These are phyloP conservation scores for Phenganax subtilis DNA, from an alignment of 92 coral and sea anemone genomes.

Conservation along the genomic window DNA sequence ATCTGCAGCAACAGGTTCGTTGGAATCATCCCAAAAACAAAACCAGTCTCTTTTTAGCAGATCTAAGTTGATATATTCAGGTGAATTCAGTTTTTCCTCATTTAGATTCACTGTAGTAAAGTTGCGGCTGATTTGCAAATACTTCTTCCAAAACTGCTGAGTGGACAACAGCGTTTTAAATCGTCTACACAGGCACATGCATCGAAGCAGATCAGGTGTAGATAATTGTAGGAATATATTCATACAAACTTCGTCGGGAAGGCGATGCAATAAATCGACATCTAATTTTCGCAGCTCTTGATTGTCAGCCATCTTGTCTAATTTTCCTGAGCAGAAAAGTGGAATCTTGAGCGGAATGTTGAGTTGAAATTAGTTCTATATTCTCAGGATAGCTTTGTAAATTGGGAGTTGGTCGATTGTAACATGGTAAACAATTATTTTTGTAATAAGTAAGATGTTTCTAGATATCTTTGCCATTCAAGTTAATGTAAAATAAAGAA, in stretches of 20 bases:
- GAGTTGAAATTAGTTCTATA: no score
- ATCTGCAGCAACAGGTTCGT: background rate
- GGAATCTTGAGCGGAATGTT: no score
- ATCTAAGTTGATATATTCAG: background rate
- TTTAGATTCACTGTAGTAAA: background rate
- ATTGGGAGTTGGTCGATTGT: no score
- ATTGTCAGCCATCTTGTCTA: no score
- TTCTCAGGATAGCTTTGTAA: no score
- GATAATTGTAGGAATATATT: background rate
- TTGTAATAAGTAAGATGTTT: no score
- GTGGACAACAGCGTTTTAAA: background rate
- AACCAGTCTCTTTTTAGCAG: background rate
- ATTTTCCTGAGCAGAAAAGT: no score
- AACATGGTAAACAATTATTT: no score
- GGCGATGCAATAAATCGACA: background rate
- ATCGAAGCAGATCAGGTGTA: background rate
- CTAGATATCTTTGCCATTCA: no score
- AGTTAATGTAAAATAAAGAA: no score
- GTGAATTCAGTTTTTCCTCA: background rate
- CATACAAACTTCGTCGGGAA: background rate
- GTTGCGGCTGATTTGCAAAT: background rate
- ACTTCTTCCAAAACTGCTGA: background rate
- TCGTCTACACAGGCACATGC: background rate
- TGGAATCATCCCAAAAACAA: conserved; percentile 6
- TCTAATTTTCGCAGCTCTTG: no score